A percentile compares a stretch with the other conserved stretches of the same genome.
These are phyloP conservation scores for Drosophila sordidapex DNA, from an alignment of 2,888 invertebrate genomes.

Conservation along the genomic window DNA sequence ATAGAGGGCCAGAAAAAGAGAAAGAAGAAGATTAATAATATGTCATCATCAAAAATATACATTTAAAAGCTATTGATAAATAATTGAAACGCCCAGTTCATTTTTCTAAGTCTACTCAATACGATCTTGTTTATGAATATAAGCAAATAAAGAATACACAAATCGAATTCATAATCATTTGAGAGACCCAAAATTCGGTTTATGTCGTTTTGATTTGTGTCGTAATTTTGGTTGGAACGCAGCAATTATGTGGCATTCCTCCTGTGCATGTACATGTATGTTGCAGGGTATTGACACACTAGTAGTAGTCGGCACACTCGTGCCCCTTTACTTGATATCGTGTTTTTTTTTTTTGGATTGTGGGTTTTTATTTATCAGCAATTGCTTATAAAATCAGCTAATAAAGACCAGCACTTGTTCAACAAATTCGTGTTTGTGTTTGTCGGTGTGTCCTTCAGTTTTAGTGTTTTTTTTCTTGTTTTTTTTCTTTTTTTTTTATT, in stretches of 20 bases:
- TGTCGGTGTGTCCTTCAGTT: conserved; percentile 45
- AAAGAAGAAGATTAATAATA: neutral
- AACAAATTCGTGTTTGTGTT: conserved; percentile 1
- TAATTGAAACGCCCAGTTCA: neutral
- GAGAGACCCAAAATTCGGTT: neutral
- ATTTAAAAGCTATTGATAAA: neutral
- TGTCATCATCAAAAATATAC: neutral
- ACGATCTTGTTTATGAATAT: neutral
- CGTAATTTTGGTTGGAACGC: neutral
- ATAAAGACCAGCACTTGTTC: conserved; percentile 24
- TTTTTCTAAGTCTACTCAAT: neutral
- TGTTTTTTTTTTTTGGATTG: neutral
- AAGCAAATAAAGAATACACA: too few species aligned
- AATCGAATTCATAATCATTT: neutral
- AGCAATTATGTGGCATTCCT: neutral
- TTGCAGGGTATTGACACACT: neutral
- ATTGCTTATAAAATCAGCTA: conserved; percentile 34
- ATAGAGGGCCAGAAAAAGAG: neutral
- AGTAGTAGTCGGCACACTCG: neutral
- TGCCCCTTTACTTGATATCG: neutral
- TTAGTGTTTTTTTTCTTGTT: neutral
- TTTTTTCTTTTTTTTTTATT: conserved; percentile 31
- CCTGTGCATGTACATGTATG: neutral
- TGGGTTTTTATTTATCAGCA: conserved; percentile 24
- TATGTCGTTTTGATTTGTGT: neutral